Percentiles rank a stretch among this genome's conserved stretches.
phyloP scores from a whole-genome alignment of 2,888 invertebrate species.

The Hirudinaria manillensis region DNA sequence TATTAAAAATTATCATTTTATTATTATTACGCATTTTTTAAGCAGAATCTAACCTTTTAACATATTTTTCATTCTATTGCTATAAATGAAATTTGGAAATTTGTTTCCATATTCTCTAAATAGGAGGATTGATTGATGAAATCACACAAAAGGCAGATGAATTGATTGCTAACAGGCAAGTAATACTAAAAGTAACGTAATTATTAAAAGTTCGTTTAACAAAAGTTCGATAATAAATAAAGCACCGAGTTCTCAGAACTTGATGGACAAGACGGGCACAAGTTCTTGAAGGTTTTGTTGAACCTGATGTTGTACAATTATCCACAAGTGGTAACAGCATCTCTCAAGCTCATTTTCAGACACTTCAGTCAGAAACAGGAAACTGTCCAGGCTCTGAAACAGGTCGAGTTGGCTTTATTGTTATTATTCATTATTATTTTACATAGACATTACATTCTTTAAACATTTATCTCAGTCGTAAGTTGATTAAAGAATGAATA shows the following conservation, averaged over 20 bases:
- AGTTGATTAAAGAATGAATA: no score
- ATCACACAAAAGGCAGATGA: conserved; percentile 14
- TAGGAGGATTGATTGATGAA: background rate
- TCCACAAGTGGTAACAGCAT: conserved; percentile 23
- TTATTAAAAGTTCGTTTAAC: background rate
- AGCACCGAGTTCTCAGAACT: conserved; percentile 22
- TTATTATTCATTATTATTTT: background rate
- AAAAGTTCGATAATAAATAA: no score
- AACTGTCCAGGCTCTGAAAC: conserved; percentile 17
- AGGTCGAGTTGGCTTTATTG: background rate
- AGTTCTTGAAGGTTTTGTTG: conserved; percentile 21
- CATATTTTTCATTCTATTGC: no score
- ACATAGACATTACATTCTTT: background rate
- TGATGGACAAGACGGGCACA: background rate
- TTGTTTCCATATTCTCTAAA: background rate
- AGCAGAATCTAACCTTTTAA: no score
- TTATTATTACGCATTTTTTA: background rate
- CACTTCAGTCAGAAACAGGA: conserved; percentile 30
- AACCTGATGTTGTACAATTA: conserved; percentile 27
- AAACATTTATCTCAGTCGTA: background rate
- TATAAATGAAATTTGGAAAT: no score
- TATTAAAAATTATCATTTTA: background rate
- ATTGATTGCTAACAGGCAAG: background rate
- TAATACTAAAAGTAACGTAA: background rate
- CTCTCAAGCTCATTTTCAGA: conserved; percentile 29